Conservation (phyloP, 2,113 vertebrate species). For the Leucopsar rothschildi region DNA sequence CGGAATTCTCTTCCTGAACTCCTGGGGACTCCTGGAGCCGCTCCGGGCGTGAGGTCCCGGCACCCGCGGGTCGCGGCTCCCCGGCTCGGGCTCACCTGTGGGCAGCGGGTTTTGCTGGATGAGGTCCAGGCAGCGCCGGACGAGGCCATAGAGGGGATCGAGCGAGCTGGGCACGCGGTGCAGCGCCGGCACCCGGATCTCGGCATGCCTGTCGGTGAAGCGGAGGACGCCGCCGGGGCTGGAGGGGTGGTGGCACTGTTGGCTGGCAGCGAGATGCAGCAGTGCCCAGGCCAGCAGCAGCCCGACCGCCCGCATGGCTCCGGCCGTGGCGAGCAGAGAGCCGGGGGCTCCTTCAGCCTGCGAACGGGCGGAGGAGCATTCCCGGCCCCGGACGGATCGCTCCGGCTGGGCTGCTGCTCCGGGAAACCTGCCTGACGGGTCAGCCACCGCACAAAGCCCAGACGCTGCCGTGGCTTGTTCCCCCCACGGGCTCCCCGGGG, state of each 20-base stretch:
- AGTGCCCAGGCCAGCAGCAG: not conserved
- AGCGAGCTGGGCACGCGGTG: conserved; percentile 47
- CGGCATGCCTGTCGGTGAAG: conserved; percentile 52
- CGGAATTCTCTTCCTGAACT: not conserved
- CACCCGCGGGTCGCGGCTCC: not conserved
- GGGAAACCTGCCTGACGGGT: conserved; percentile 73
- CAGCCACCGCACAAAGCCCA: conserved; percentile 13
- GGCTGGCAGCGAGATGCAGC: not conserved
- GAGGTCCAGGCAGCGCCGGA: conserved; percentile 64
- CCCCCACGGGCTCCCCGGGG: not conserved
- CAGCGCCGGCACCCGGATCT: conserved; percentile 51
- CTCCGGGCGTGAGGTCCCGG: fast-evolving
- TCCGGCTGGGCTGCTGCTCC: not conserved
- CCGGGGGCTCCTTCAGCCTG: not conserved
- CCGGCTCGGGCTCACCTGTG: conserved; percentile 57
- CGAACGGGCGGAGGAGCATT: not conserved
- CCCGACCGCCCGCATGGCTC: not conserved
- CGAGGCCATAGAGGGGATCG: conserved; percentile 67
- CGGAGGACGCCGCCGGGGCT: not conserved
- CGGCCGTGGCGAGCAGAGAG: not conserved
- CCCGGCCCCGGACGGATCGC: not conserved
- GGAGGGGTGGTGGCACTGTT: conserved; percentile 5
- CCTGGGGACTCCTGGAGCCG: not conserved
- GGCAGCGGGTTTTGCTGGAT: conserved; percentile 78
- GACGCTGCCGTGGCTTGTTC: conserved; percentile 51